Percentiles rank a stretch among this genome's conserved stretches.
phyloP scores from a whole-genome alignment of 92 coral and sea anemone genomes.

The Chrysogorgia sp. region DNA sequence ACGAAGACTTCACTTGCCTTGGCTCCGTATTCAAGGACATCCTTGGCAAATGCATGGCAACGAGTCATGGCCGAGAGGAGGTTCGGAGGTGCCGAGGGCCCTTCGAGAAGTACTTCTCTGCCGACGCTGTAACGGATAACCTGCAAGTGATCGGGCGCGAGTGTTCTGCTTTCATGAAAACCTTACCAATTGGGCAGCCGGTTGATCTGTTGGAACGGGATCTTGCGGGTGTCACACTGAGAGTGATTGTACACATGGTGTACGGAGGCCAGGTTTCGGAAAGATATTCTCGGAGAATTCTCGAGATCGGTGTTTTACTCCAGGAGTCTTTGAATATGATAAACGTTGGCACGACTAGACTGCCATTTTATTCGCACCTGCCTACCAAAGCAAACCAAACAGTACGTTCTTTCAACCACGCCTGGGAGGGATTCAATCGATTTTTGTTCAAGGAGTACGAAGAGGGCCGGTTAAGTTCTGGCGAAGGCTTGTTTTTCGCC shows the following conservation, averaged over 20 bases:
- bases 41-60: slow-evolving; percentile 80
- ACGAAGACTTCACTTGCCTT: slow-evolving; percentile 72
- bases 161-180: slow-evolving; percentile 63
- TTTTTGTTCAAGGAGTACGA: slow-evolving; percentile 76
- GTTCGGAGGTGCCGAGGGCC: slow-evolving; percentile 91
- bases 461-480: slow-evolving; percentile 71
- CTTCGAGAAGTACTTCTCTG: slow-evolving; percentile 85
- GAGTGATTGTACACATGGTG: slow-evolving; percentile 68
- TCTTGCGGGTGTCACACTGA: slow-evolving; percentile 72
- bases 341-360: slow-evolving; percentile 66
- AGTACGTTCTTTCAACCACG: slow-evolving; percentile 64
- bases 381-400: slow-evolving; percentile 69
- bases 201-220: slow-evolving; percentile 70
- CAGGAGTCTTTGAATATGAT: slow-evolving; percentile 62
- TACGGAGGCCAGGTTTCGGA: slow-evolving; percentile 81
- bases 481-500: slow-evolving; percentile 74
- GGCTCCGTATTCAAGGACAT: slow-evolving; percentile 73
- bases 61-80: slow-evolving; percentile 85
- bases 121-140: slow-evolving; percentile 54
- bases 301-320: slow-evolving; percentile 62
- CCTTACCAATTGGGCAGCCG: slow-evolving; percentile 61
- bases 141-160: slow-evolving; percentile 73
- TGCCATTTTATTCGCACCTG: slow-evolving; percentile 78
- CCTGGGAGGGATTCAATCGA: slow-evolving; percentile 72
- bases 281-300: slow-evolving; percentile 63